These are phyloP conservation scores for Fissipunctia ypsillon DNA, from an alignment of 2,888 invertebrate genomes.

Conservation along the genomic window DNA sequence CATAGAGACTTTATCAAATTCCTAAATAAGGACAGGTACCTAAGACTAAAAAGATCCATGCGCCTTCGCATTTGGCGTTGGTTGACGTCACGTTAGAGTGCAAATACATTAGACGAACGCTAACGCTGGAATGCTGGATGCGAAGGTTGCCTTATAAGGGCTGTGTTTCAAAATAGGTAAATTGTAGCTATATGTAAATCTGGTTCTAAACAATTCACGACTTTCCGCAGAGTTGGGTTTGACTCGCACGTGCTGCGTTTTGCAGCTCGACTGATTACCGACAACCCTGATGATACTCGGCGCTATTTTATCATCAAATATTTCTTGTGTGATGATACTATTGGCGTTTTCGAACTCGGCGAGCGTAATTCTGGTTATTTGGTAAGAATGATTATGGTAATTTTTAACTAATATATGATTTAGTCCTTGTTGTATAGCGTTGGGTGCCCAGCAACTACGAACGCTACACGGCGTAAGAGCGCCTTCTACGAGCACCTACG, in stretches of 20 bases:
- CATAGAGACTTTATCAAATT: constrained; percentile 95
- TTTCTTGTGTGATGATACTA: constrained; percentile 95
- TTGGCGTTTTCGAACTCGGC: constrained; percentile 95
- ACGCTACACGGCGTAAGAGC: no score
- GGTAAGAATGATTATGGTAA: constrained; percentile 66
- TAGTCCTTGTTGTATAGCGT: background rate
- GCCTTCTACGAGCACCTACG: background rate
- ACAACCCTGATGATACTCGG: constrained; percentile 91
- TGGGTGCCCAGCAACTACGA: background rate
- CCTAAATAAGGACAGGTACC: constrained; percentile 94
- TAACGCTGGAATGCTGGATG: no score
- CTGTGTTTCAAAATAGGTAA: background rate
- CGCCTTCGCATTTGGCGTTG: background rate
- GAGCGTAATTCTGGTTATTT: constrained; percentile 93
- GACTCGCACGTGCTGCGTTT: constrained; percentile 95
- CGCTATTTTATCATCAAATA: constrained; percentile 95
- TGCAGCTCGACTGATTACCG: constrained; percentile 94
- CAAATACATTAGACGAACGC: background rate
- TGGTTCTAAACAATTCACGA: background rate
- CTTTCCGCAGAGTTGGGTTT: constrained; percentile 91
- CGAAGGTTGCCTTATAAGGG: background rate
- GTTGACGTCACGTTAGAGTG: no score
- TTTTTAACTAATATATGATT: no score
- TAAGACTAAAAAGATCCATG: constrained; percentile 27
- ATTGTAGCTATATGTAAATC: no score